Base-by-base conservation (phyloP, 2,888 invertebrate genomes). In the Mystacides longicornis region DNA sequence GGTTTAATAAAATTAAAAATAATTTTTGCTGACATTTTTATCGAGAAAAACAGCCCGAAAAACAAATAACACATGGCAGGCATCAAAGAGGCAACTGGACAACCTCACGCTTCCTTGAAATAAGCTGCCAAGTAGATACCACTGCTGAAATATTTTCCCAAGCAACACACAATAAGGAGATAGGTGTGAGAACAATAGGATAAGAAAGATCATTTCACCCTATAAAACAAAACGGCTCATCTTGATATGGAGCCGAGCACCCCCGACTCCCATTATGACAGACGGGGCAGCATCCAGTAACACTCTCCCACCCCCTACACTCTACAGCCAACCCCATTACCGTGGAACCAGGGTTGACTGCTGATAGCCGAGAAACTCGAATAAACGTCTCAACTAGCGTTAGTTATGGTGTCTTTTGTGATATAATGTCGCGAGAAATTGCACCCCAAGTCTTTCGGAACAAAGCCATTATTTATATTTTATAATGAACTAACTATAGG, bases 171-270 rank as follows among this genome's bases (percentile, higher is more conserved):
- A 52, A 46, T 47, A 18, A 46, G 52, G 52, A 31, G 52, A 46
- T 31, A 43, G 37, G 42, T 18, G 23, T 43, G 47, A 56, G 48
- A 55, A 33, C 45, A 46, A 46, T 46, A 47, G 47, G 52, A 48
- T 31, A 23, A 20, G 48, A 46, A 53, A 52, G 49, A 55, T 58
- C 58, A 55, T 52, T 51, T 27, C 54, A 46, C 49, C 37, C 48
- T 31, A 57, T 55, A 57, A 57, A 57, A 57, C 57, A 57, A 57
- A 57, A 54, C 57, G 57, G 16, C 58, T 51, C 55, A 58, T 55
- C 55, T 55, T 55, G 55, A 55, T 56, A 52, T 53, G 52, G 50
- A 27, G 16, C 51, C 20, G 18, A 45, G 19, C 51, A 16, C 52
- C 51, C 45, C 49, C 19, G 37, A 27, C 5, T 27, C 27, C 27